Evolutionary conservation across 2,797 vertebrate species (phyloP), one percentile per base, ranked within the genome.

Genomic region (Macroramphosus scolopax): DNA sequence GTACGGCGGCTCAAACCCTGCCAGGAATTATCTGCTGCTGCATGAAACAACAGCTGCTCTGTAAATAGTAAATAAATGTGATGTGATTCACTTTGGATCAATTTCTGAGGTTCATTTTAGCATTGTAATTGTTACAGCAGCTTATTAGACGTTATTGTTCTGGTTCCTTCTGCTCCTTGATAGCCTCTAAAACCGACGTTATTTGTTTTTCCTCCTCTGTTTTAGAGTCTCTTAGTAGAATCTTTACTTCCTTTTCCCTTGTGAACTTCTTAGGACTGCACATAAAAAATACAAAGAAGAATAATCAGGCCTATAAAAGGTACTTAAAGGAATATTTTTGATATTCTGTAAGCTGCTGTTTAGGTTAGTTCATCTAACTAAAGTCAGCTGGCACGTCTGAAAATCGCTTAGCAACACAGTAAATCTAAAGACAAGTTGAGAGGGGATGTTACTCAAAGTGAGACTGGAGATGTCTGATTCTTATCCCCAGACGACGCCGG

Each of bases 41-140:
- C 12, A 25, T 30, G 16, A 33, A 51, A 51, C 25, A 18, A 24
- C 42, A 52, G 42, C 57, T 72, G 73, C 59, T 49, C 35, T 46
- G 38, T 30, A 51, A 55, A 62, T 44, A 62, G 68, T 69, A 76
- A 78, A 80, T 63, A 72, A 44, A 62, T 71, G 59, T 71, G 59
- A 17, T 44, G 37, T 39, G 61, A 64, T 69, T 64, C 45, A 18
- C 40, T 34, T 47, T 35, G 35, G 41, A 48, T 51, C 49, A 32
- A 59, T 29, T 18, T 60, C 35, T n/a, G n/a, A n/a, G n/a, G n/a
- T n/a, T n/a, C n/a, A n/a, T 68, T 37, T 20, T 51, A 55, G 24
- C 32, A 41, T 57, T 18, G 43, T 28, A 47, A 32, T 17, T 42
- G 37, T 34, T 51, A 10, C 39, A 32, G 57, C 52, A 51, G 29